Evolutionary conservation across 2,888 invertebrate genomes (phyloP).

Genomic region (Drosophila borealis): DNA sequence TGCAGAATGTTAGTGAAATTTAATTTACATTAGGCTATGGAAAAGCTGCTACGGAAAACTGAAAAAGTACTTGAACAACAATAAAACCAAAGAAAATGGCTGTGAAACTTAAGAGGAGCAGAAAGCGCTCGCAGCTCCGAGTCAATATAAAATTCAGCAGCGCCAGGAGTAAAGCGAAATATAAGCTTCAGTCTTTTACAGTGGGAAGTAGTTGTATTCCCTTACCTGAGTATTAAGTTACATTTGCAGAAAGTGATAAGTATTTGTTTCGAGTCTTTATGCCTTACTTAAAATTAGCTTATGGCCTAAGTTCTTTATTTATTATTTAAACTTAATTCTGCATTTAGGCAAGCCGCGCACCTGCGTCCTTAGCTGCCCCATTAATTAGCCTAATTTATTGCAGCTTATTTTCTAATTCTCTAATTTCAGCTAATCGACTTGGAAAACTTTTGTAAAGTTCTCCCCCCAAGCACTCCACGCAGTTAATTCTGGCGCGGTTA

Average conservation of each 20-base stretch:
- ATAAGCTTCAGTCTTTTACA: background rate
- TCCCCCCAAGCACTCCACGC: background rate
- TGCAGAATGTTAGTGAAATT: constrained; percentile 56
- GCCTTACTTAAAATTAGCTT: background rate
- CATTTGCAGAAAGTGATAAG: background rate
- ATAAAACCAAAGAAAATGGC: background rate
- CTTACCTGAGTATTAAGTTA: background rate
- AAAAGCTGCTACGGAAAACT: constrained; percentile 2
- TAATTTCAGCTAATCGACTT: constrained; percentile 18
- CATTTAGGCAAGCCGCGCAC: background rate
- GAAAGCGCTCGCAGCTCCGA: background rate
- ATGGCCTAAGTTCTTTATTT: constrained; percentile 3
- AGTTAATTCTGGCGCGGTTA: background rate
- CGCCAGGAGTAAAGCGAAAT: constrained; percentile 6
- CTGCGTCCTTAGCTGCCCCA: background rate
- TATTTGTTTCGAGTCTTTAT: background rate
- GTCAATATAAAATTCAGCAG: background rate
- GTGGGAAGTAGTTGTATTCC: background rate
- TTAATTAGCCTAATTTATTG: constrained; percentile 41
- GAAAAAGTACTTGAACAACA: constrained; percentile 4
- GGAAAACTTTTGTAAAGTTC: constrained; percentile 7
- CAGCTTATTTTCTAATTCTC: constrained; percentile 19
- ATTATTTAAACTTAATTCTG: background rate
- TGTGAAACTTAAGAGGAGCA: background rate
- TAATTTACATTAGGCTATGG: constrained; percentile 51